Evolutionary conservation across 2,113 vertebrate species (phyloP), one percentile per base, ranked within the genome.

Genomic region (Pholis gunnellus): DNA sequence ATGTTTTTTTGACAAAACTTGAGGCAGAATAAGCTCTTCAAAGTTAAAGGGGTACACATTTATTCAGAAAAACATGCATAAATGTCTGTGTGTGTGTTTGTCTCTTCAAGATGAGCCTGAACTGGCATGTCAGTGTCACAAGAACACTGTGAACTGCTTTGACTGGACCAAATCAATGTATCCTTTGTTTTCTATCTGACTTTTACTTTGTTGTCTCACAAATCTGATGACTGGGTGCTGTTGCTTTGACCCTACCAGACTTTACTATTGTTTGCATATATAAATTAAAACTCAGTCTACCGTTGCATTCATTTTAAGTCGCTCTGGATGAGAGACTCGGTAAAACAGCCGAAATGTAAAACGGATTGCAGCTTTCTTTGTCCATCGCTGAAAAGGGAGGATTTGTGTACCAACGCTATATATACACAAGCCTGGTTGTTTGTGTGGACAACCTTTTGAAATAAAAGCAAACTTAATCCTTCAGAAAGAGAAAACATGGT

Each of bases 391-490:
- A 31, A 38, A 79, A 72, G 4, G 27, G 17, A 83, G 68, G 36
- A 73, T 76, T 27, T 72, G 75, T 72, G 25, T 2, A 65, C 60
- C 59, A 70, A 42, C 27, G 67, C 71, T 77, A 86, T 38, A 60
- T 48, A 54, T 4, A 56, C 10, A 34, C n/a, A 72, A 74, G 36
- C 69, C 67, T 7, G n/a, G 64, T 22, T 81, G 79, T 89, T 86
- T 89, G 40, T 64, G 70, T 72, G 57, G 67, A 81, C 71, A 36
- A 42, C 70, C 78, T 88, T 79, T 87, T 76, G 69, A 83, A 87
- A 88, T 91, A 79, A 92, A 93, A 93, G 77, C 88, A 80, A 94
- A 93, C 75, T 87, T 86, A 72, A 86, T 86, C 75, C 87, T 70
- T 73, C 25, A 1, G 81, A 91, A 84, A 87, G 34, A 61, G 60